phyloP scores from a whole-genome alignment of 35 echinoderm and acorn worm species.

The Acanthaster planci region DNA sequence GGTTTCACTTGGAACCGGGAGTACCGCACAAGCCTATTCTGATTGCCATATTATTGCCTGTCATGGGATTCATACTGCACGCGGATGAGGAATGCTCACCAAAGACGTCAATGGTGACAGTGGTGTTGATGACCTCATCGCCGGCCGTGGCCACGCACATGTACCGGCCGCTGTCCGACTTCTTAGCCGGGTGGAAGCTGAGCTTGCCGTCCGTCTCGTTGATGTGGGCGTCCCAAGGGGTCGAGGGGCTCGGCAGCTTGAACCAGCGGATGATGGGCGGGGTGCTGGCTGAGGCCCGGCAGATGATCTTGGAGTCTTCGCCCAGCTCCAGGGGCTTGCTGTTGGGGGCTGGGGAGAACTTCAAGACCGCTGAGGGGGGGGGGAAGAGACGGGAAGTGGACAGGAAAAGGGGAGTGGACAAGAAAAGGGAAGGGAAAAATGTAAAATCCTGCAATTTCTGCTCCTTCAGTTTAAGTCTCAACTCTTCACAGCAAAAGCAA shows the following conservation, averaged over 20 bases:
- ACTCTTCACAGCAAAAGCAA: no score
- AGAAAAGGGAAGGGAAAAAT: no score
- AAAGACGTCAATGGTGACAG: conserved; percentile 70
- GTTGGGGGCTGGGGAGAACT: conserved; percentile 68
- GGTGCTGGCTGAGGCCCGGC: conserved; percentile 57
- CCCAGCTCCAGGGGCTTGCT: conserved; percentile 51
- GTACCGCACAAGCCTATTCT: no score
- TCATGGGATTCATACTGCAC: no score
- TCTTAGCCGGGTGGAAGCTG: conserved; percentile 62
- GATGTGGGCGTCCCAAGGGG: conserved; percentile 54
- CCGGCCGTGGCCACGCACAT: conserved; percentile 64
- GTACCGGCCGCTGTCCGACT: conserved; percentile 75
- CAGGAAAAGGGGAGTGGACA: no score
- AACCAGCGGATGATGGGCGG: conserved; percentile 48
- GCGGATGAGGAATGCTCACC: conserved; percentile 64
- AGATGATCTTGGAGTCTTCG: conserved; percentile 44
- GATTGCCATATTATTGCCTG: no score
- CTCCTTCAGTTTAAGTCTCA: no score
- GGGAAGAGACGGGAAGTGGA: not conserved
- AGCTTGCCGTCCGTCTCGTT: conserved; percentile 46
- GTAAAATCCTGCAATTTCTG: no score
- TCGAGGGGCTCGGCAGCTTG: conserved; percentile 17
- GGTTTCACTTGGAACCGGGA: no score
- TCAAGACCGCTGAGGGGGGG: conserved; percentile 52
- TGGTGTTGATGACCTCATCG: conserved; percentile 59